These are phyloP conservation scores for Thermophis baileyi DNA, from an alignment of 2,113 vertebrate genomes.

Conservation along the genomic window DNA sequence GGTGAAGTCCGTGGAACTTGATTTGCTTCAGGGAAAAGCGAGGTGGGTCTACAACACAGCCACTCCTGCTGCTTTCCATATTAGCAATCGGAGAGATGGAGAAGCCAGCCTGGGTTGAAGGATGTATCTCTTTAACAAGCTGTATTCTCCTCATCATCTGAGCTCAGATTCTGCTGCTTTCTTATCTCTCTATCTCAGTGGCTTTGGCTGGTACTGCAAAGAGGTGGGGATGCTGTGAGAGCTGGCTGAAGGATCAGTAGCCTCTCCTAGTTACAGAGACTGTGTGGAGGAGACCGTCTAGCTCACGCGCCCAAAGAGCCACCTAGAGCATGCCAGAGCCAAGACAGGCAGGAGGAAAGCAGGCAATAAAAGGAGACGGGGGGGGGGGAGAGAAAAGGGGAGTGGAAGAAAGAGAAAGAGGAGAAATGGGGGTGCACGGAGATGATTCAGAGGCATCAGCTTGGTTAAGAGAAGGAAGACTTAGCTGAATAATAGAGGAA, in stretches of 20 bases:
- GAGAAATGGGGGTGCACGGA: background rate
- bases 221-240: background rate
- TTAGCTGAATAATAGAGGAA: background rate
- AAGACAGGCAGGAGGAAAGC: background rate
- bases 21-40: conserved; percentile 73
- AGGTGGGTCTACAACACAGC: conserved; percentile 10
- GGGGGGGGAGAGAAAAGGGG: background rate
- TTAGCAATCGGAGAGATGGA: background rate
- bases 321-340: conserved; percentile 1
- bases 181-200: background rate
- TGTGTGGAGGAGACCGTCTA: background rate
- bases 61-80: conserved; percentile 27
- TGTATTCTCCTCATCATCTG: background rate
- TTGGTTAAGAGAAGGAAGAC: background rate
- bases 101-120: background rate
- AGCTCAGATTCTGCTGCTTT: background rate
- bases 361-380: background rate
- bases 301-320: background rate
- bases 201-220: background rate
- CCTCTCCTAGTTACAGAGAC: background rate
- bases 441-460: background rate
- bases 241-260: background rate
- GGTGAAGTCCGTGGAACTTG: conserved; percentile 73
- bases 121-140: background rate
- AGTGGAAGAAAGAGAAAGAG: background rate